Percentiles rank a stretch among this genome's conserved stretches.
These are phyloP conservation scores for Benthosema pterotum DNA, from an alignment of 2,797 vertebrate species.

Conservation along the genomic window DNA sequence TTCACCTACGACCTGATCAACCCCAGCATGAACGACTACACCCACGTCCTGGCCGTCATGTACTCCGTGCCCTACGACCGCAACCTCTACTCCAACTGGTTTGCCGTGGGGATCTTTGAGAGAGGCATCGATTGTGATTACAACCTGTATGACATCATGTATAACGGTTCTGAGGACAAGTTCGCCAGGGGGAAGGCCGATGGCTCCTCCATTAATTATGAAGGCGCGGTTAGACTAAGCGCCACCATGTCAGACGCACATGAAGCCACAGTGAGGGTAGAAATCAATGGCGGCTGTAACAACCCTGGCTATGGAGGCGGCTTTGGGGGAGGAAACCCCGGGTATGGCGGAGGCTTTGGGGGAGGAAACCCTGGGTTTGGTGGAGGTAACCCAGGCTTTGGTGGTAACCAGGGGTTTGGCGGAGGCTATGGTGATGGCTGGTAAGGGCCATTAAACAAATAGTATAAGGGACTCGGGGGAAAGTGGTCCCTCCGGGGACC, in stretches of 20 bases:
- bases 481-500: too few species aligned
- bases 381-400: too few species aligned
- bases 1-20: conserved; percentile 68
- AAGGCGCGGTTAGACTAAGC: conserved; percentile 44
- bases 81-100: conserved; percentile 67
- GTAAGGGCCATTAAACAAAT: too few species aligned
- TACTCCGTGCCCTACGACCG: conserved; percentile 69
- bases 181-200: conserved; percentile 60
- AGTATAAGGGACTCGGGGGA: too few species aligned
- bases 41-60: conserved; percentile 62
- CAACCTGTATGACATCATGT: conserved; percentile 61
- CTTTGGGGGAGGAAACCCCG: too few species aligned
- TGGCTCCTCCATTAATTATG: conserved; percentile 46
- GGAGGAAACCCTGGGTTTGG: too few species aligned
- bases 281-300: conserved; percentile 43
- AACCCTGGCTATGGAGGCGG: too few species aligned
- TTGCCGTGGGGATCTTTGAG: conserved; percentile 63
- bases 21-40: conserved; percentile 43
- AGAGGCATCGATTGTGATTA: conserved; percentile 50
- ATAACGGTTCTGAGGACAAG: conserved; percentile 45
- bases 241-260: conserved; percentile 63
- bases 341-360: too few species aligned
- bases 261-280: conserved; percentile 56
- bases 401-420: too few species aligned
- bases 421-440: too few species aligned